Percentiles rank a stretch among this genome's conserved stretches.
Conservation (phyloP, 2,888 invertebrate genomes). For the Polydrusus cervinus region DNA sequence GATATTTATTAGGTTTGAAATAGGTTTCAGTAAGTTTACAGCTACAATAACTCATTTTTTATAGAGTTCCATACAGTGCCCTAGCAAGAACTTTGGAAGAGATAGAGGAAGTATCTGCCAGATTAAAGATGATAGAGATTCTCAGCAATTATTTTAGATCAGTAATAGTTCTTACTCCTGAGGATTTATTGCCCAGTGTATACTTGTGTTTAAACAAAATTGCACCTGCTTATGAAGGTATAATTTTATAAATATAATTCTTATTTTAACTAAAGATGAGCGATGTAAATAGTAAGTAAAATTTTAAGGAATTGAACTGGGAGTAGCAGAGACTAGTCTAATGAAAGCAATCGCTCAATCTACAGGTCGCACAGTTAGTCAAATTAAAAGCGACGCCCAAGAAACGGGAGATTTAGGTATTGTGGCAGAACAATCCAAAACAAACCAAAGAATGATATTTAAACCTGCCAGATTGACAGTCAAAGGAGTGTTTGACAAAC, state of each 20-base stretch:
- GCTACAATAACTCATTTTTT: background rate
- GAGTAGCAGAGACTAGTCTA: conserved; percentile 95
- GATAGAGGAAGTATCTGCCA: conserved; percentile 89
- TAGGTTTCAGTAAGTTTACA: background rate
- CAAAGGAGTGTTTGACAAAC: conserved; percentile 83
- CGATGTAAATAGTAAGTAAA: too few relatives aligned
- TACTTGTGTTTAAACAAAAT: conserved; percentile 97
- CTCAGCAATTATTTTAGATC: conserved; percentile 94
- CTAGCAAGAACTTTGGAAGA: conserved; percentile 91
- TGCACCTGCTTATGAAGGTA: conserved; percentile 96
- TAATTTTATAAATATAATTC: too few relatives aligned
- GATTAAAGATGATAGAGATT: conserved; percentile 93
- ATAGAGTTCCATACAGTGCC: conserved; percentile 93
- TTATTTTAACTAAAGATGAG: too few relatives aligned
- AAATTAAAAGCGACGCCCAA: conserved; percentile 84
- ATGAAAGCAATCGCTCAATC: conserved; percentile 95
- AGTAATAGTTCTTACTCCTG: conserved; percentile 89
- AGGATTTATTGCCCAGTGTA: conserved; percentile 92
- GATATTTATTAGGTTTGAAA: background rate
- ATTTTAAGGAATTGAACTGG: conserved; percentile 82
- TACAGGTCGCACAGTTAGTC: conserved; percentile 88
- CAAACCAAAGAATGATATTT: conserved; percentile 91
- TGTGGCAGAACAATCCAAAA: conserved; percentile 89
- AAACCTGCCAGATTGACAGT: conserved; percentile 86
- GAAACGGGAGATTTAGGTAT: conserved; percentile 91